A percentile compares a stretch with the other conserved stretches of the same genome.
These are phyloP conservation scores for Aleiodes leptofemur DNA, from an alignment of 2,888 invertebrate species.

Conservation along the genomic window DNA sequence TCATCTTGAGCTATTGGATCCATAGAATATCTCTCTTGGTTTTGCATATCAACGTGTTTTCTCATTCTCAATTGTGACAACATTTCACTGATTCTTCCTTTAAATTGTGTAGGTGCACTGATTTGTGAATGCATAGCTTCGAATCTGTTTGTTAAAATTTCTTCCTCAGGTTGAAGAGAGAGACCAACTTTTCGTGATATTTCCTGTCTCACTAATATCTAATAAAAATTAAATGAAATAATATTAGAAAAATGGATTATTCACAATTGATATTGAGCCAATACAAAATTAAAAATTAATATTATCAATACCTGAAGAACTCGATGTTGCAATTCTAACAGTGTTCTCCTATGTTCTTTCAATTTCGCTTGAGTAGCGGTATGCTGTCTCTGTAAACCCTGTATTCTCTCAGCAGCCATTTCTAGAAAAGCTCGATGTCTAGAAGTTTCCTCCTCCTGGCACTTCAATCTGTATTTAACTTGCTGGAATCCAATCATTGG, in stretches of 20 bases:
- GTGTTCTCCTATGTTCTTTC: constrained; percentile 87
- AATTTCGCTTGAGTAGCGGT: constrained; percentile 88
- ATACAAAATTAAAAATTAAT: too few species aligned
- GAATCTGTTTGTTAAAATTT: constrained; percentile 89
- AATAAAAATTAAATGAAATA: constrained; percentile 67
- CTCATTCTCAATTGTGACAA: constrained; percentile 90
- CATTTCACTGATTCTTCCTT: constrained; percentile 94
- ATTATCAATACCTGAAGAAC: constrained; percentile 82
- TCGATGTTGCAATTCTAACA: constrained; percentile 89
- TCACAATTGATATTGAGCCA: too few species aligned
- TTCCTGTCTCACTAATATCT: constrained; percentile 91
- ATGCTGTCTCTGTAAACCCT: constrained; percentile 87
- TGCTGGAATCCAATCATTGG: constrained; percentile 94
- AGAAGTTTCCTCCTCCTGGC: constrained; percentile 89
- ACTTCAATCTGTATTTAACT: constrained; percentile 87
- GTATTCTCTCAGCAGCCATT: constrained; percentile 86
- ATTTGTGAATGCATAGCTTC: constrained; percentile 92
- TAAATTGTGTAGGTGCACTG: constrained; percentile 94
- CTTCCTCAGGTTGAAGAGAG: constrained; percentile 92
- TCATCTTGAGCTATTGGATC: constrained; percentile 80
- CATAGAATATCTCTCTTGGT: constrained; percentile 86
- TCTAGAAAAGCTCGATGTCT: constrained; percentile 89
- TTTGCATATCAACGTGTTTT: constrained; percentile 78
- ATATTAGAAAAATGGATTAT: too few species aligned
- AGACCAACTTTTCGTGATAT: constrained; percentile 91